Conservation (phyloP, 1,140 invertebrate species). For the Whitmania pigra region DNA sequence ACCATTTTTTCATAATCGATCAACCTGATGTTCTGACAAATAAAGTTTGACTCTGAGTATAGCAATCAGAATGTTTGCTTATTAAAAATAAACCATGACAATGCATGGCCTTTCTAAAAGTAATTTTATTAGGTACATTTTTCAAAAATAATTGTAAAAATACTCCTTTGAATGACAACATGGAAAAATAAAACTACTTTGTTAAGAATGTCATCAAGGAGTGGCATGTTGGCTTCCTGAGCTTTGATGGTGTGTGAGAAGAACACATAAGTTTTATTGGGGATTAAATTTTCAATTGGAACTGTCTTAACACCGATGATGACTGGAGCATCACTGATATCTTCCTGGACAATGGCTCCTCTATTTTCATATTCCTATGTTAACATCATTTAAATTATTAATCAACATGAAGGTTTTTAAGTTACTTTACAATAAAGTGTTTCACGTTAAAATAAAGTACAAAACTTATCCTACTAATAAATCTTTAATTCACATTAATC, state of each 20-base stretch:
- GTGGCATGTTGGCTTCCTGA: conserved; percentile 91
- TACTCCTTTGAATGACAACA: not conserved
- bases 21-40: conserved; percentile 70
- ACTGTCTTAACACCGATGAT: conserved; percentile 97
- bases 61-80: conserved; percentile 14
- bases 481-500: not conserved
- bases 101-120: not conserved
- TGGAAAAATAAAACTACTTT: conserved; percentile 18
- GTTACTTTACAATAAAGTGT: conserved; percentile 1
- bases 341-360: conserved; percentile 84
- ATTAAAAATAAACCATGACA: not conserved
- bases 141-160: not conserved
- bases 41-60: conserved; percentile 18
- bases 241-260: conserved; percentile 99
- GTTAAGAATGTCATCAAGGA: conserved; percentile 86
- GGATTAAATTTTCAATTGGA: conserved; percentile 79
- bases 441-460: not conserved
- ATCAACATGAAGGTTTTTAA: not conserved
- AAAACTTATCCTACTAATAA: not conserved
- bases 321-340: conserved; percentile 84
- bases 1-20: conserved; percentile 95
- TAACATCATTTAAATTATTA: conserved; percentile 11
- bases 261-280: conserved; percentile 92
- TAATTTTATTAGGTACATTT: not conserved
- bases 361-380: conserved; percentile 67